phyloP scores from a whole-genome alignment of 2,113 vertebrate genomes.

The Stegastes partitus region DNA sequence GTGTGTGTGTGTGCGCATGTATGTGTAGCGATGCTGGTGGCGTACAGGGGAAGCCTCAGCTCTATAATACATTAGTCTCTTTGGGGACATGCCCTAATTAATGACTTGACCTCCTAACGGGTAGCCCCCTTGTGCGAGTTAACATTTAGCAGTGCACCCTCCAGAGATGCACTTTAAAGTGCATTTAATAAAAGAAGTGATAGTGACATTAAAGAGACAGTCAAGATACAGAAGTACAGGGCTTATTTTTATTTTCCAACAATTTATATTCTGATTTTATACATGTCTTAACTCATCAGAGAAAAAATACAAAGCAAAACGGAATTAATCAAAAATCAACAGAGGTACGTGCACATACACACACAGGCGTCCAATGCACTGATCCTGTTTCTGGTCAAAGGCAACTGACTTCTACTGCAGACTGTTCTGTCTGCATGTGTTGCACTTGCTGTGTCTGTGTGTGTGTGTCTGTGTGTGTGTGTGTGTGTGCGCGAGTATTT shows the following conservation, averaged over 20 bases:
- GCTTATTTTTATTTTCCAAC: slow-evolving; percentile 79
- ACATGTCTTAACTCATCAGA: slow-evolving; percentile 72
- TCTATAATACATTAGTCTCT: slow-evolving; percentile 79
- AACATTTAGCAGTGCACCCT: slow-evolving; percentile 82
- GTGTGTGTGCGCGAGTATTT: slow-evolving; percentile 12
- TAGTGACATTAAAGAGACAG: slow-evolving; percentile 77
- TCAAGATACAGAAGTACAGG: slow-evolving; percentile 55
- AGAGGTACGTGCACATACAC: slow-evolving; percentile 44
- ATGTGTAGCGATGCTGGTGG: slow-evolving; percentile 58
- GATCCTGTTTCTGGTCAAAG: slow-evolving; percentile 59
- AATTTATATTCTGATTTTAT: slow-evolving; percentile 76
- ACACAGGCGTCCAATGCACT: slow-evolving; percentile 52
- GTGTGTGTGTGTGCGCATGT: slow-evolving; percentile 37
- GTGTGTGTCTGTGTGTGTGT: no score
- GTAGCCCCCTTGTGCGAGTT: slow-evolving; percentile 81
- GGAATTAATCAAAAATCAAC: slow-evolving; percentile 63
- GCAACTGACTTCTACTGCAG: slow-evolving; percentile 51
- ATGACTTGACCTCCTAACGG: slow-evolving; percentile 82
- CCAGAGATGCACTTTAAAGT: slow-evolving; percentile 74
- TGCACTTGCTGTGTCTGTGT: slow-evolving; percentile 20
- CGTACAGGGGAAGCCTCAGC: slow-evolving; percentile 70
- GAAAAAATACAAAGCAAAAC: slow-evolving; percentile 66
- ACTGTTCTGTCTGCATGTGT: slow-evolving; percentile 45
- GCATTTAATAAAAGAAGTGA: slow-evolving; percentile 72
- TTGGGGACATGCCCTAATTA: slow-evolving; percentile 84